Base-by-base conservation (phyloP, 2,888 invertebrate genomes). In the Pimpla rufipes region DNA sequence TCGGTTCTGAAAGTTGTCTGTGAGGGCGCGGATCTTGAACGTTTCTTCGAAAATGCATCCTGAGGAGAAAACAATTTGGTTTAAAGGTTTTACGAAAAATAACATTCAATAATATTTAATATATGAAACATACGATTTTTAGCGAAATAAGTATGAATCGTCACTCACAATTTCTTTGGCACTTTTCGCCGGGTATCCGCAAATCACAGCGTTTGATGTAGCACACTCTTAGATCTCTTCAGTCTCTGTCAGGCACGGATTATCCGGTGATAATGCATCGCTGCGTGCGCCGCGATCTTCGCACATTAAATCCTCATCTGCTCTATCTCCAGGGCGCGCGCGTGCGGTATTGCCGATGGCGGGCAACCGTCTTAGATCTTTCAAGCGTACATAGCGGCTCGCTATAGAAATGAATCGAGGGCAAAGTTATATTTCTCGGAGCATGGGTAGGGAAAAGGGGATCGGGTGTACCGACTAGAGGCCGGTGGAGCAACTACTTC, bases 371-470 rank as follows among this genome's bases (percentile, higher is more conserved):
- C 77, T 78, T 64, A 66, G 84, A 84, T 84, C 81, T 78, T 50
- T 78, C 74, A 66, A 71, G 78, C 78, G 70, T 79, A 59, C 47
- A 78, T 74, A 80, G 35, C 21, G 37, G 11, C 73, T 55, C 64
- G 71, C 57, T 77, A 62, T 74, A 62, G 73, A 78, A 50, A 77
- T 47, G 74, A 78, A 84, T 84, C 70, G 78, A 74, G 84, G 84
- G 78, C 83, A 84, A 84, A 78, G 80, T 78, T 81, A 74, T 79
- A 85, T 85, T 80, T 77, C 77, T 75, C 78, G 62, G 81, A 83
- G 81, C 73, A 62, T 42, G 59, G 52, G 37, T 18, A 23, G 23
- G 13, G 67, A 29, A 16, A 37, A 40, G 5, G 16, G 37, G 40
- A 57, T 55, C n/a, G 11, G 64, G 59, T n/a, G 45, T 35, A 45